These are phyloP conservation scores for Verasper variegatus DNA, from an alignment of 2,113 vertebrate genomes.

Conservation along the genomic window DNA sequence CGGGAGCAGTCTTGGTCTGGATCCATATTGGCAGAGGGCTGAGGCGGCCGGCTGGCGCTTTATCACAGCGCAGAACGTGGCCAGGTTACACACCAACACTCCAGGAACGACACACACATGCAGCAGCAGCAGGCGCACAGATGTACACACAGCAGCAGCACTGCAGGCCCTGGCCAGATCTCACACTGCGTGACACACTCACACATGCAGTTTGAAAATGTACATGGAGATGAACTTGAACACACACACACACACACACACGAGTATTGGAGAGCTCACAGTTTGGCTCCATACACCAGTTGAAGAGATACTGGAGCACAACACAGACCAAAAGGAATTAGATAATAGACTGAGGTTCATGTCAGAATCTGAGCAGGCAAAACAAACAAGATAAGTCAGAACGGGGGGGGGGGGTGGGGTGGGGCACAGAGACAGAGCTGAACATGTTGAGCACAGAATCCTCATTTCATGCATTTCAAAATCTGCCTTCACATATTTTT, in stretches of 20 bases:
- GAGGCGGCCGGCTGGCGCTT: slow-evolving; percentile 21
- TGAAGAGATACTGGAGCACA: not conserved
- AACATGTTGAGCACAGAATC: not conserved
- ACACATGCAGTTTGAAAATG: not conserved
- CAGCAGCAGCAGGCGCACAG: slow-evolving; percentile 9
- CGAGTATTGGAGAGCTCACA: not conserved
- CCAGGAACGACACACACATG: slow-evolving; percentile 19
- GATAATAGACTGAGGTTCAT: not conserved
- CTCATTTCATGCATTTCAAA: too few species aligned
- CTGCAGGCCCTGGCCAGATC: slow-evolving; percentile 8
- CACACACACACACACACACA: slow-evolving; percentile 15
- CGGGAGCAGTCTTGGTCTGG: not conserved
- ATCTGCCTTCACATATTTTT: too few species aligned
- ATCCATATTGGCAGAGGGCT: slow-evolving; percentile 6
- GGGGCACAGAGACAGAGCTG: not conserved
- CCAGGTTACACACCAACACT: slow-evolving; percentile 33
- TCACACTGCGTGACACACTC: slow-evolving; percentile 19
- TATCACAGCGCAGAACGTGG: slow-evolving; percentile 22
- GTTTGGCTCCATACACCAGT: slow-evolving; percentile 2
- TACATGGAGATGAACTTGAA: not conserved
- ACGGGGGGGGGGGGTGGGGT: too few species aligned
- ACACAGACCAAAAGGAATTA: not conserved
- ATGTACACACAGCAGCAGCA: slow-evolving; percentile 24
- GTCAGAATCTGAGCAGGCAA: not conserved
- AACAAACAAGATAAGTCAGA: not conserved